A percentile compares a stretch with the other conserved stretches of the same genome.
phyloP scores from a whole-genome alignment of 2,113 vertebrate species.

The Nyctibius bracteatus region DNA sequence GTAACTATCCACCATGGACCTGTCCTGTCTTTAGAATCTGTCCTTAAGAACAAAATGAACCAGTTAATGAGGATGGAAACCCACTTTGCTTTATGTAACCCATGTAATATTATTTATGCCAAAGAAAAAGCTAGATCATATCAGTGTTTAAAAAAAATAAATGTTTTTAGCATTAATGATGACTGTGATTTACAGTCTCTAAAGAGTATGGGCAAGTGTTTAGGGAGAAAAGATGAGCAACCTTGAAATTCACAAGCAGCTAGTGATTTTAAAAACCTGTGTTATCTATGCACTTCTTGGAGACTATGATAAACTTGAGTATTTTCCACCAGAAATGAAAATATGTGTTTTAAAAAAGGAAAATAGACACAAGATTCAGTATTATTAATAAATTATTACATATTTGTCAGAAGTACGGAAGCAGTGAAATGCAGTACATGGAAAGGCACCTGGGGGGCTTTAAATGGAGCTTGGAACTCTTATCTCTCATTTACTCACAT shows the following conservation, averaged over 20 bases:
- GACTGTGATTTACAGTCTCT: not conserved
- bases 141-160: not conserved
- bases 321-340: not conserved
- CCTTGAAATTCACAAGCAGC: not conserved
- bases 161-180: not conserved
- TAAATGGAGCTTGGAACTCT: not conserved
- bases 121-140: not conserved
- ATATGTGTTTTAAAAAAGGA: accelerated
- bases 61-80: not conserved
- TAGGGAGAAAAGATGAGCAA: not conserved
- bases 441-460: not conserved
- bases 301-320: not conserved
- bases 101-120: not conserved
- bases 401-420: not conserved
- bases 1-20: not conserved
- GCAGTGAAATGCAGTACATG: not conserved
- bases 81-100: not conserved
- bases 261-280: not conserved
- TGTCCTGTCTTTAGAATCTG: not conserved
- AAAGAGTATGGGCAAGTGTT: not conserved
- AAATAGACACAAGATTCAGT: not conserved
- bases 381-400: not conserved
- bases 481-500: accelerated
- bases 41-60: not conserved
- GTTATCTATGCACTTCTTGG: not conserved